phyloP scores from a whole-genome alignment of 2,113 vertebrate genomes.

The Andinoacara biseriatus region DNA sequence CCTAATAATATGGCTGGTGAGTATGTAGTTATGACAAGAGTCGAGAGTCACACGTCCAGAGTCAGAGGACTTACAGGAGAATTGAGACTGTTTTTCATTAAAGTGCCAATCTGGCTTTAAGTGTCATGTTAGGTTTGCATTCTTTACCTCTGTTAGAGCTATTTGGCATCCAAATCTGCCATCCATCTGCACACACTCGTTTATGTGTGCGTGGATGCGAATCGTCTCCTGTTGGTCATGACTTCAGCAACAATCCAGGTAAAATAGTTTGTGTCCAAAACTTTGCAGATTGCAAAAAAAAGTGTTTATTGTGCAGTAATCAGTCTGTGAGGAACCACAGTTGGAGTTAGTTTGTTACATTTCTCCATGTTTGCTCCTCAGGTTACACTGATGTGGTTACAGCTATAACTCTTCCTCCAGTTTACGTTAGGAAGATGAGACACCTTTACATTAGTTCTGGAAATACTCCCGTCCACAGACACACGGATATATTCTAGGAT shows the following conservation, averaged over 20 bases:
- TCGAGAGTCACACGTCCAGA: neutral
- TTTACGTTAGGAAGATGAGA: neutral
- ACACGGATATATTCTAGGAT: neutral
- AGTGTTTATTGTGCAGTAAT: neutral
- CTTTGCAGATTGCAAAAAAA: neutral
- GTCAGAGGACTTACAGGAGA: neutral
- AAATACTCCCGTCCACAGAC: neutral
- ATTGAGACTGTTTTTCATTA: neutral
- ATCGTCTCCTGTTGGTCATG: neutral
- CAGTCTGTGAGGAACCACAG: neutral
- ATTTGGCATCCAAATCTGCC: neutral
- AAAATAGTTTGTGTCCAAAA: neutral
- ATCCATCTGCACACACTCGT: neutral
- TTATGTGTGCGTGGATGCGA: neutral
- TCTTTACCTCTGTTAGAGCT: neutral
- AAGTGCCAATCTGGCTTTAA: neutral
- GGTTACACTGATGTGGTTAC: neutral
- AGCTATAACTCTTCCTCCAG: neutral
- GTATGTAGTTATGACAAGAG: neutral
- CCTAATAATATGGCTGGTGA: neutral
- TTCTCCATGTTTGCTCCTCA: neutral
- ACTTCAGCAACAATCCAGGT: neutral
- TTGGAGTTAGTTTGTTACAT: neutral
- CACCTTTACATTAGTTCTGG: neutral
- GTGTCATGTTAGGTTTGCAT: neutral